A percentile compares a stretch with the other conserved stretches of the same genome.
phyloP scores from a whole-genome alignment of 2,888 invertebrate genomes.

The Drosophila merina region DNA sequence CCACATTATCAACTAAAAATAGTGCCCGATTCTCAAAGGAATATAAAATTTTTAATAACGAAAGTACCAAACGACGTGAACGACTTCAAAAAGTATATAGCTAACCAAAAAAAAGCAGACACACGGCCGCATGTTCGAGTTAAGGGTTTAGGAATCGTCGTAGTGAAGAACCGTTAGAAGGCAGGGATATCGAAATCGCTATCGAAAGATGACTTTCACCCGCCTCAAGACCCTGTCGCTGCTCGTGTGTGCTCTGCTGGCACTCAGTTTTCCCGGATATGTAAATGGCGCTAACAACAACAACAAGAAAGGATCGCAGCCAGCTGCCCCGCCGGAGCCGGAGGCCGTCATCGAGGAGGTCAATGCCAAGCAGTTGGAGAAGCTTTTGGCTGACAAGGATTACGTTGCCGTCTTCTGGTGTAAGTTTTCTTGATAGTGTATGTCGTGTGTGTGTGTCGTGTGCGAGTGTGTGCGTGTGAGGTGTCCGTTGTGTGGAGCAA shows the following conservation, averaged over 20 bases:
- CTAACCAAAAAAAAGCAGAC: slow-evolving; percentile 30
- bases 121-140: slow-evolving; percentile 70
- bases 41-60: slow-evolving; percentile 60
- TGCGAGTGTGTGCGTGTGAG: slow-evolving; percentile 17
- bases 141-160: slow-evolving; percentile 38
- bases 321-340: slow-evolving; percentile 80
- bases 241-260: slow-evolving; percentile 83
- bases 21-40: slow-evolving; percentile 59
- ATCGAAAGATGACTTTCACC: slow-evolving; percentile 83
- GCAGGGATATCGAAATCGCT: slow-evolving; percentile 36
- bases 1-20: slow-evolving; percentile 72
- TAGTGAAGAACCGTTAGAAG: slow-evolving; percentile 27
- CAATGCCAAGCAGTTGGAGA: slow-evolving; percentile 95
- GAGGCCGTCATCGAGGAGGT: slow-evolving; percentile 96
- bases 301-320: slow-evolving; percentile 81
- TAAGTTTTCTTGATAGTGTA: slow-evolving; percentile 87
- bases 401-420: slow-evolving; percentile 98
- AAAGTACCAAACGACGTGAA: slow-evolving; percentile 61
- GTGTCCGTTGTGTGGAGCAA: slow-evolving; percentile 24
- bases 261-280: slow-evolving; percentile 84
- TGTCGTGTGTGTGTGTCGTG: background rate
- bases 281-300: slow-evolving; percentile 83
- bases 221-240: slow-evolving; percentile 84
- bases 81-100: slow-evolving; percentile 46
- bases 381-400: slow-evolving; percentile 94